Evolutionary conservation across 1,140 invertebrate genomes (phyloP), one percentile per base, ranked within the genome.

Genomic region (Holotrichia oblita): DNA sequence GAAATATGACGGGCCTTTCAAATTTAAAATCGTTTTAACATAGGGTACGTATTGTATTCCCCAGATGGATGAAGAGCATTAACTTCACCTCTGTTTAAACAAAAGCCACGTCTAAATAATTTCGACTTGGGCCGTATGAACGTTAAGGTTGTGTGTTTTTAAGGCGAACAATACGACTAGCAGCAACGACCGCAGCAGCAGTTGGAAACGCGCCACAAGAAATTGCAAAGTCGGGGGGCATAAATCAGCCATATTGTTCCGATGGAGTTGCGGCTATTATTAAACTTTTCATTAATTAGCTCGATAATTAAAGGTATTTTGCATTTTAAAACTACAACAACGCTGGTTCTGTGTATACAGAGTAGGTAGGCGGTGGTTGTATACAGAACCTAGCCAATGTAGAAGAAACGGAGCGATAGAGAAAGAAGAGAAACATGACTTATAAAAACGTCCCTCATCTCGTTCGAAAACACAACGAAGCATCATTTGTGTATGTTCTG

Each of bases 251-350:
- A 73, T 73, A 73, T 73, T 73, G 72, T 73, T 73, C 72, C 72
- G 40, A 42, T 42, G 40, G 72, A 73, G 72, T 73, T 73, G n/a
- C 72, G 55, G 22, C 44, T 72, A 77, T 81, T 81, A 81, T 81
- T 79, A 81, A 81, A 79, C 76, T 81, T 80, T 77, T 77, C 80
- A 79, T 79, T 81, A 81, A 81, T 81, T 81, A 79, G 77, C 76
- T 64, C 34, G 64, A 79, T 81, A 79, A 79, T 81, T 81, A 81
- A 79, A 79, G 76, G 79, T 79, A 81, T 78, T 81, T 81, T 74
- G 76, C 64, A 81, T 81, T 81, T 81, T 81, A 79, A 79, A 81
- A 78, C 73, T 77, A 76, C 64, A 69, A 78, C 72, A 34, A 24
- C 72, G 14, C 3, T 12, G 41, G 74, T 76, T 20, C 34, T 17